Evolutionary conservation across 2,888 invertebrate genomes (phyloP), one percentile per base, ranked within the genome.

Genomic region (Bellardia pandia): DNA sequence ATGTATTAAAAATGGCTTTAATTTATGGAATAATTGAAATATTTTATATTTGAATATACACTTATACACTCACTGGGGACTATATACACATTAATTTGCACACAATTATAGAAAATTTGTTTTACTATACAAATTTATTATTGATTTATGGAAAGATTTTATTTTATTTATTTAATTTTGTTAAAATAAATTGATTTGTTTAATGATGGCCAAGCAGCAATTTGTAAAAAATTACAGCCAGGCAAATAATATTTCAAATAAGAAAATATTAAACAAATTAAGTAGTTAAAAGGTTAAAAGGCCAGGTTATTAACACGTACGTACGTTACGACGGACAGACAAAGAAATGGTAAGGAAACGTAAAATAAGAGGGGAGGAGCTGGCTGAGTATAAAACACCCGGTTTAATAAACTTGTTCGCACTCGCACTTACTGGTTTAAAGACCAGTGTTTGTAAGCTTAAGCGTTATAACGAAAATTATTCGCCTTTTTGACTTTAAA

Each of bases 291-390:
- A n/a, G 45, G 13, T 33, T 48, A 45, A 69, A 37, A 42, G 66
- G 85, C 80, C 77, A 82, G 81, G 72, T 81, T 81, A 51, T 81
- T 72, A 64, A 74, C 72, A 77, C 77, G 51, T 30, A 66, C 68
- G 30, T 30, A 66, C 68, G n/a, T 40, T 2, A 2, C 14, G 40
- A 37, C 0, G 69, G 16, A 45, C 60, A 40, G 56, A 68, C 3
- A 23, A 48, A 5, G 42, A 74, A 45, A 16, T 7, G 6, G 11
- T 9, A 16, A 53, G 60, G 16, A 48, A 81, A 75, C 33, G 11
- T 37, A 3, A 37, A 56, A 56, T 33, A 42, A 4, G 64, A 16
- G 45, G 2, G 53, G 23, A 56, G 5, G 53, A 16, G n/a, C 62
- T 14, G 40, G 7, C n/a, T 4, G 11, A 11, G 30, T 11, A 58